Base-by-base conservation (phyloP, 2,888 invertebrate genomes). In the Dolichomitus sp. region DNA sequence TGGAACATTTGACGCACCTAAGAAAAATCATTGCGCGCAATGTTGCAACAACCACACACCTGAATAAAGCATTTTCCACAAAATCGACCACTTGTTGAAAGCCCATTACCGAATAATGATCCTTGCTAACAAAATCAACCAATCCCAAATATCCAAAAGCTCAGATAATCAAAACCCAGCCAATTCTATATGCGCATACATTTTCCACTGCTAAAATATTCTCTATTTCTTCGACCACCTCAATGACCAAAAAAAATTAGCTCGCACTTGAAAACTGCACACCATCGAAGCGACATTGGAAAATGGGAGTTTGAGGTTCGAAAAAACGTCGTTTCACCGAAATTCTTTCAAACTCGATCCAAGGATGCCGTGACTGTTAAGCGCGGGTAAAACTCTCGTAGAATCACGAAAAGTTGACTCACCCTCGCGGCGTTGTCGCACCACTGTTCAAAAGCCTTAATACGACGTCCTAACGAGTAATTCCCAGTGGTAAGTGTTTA, bases 371-470 rank as follows among this genome's bases (percentile, higher is more conserved):
- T 11, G 37, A 52, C 27, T 19, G n/a, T 33, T 6, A 30, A n/a
- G 40, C 69, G 54, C 14, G 52, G 6, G 19, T 30, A 40, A 52
- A 30, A 23, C 17, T 54, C 30, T n/a, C n/a, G 37, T 33, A n/a
- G 12, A 23, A 33, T 37, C 12, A 4, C 9, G 33, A 37, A 37
- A 52, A 54, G 54, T 54, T 37, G 73, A 73, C 73, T 73, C 50
- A 73, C 73, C 54, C 48, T 75, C 65, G 52, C 75, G 74, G 52
- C 75, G 65, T 75, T 30, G 65, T 57, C 19, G 42, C 14, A 27
- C 3, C 27, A 7, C 33, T 59, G 33, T 33, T n/a, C 6, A 17
- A 33, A 6, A n/a, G 5, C n/a, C n/a, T 37, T 33, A 33, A 33
- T 33, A n/a, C 30, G 7, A 6, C 59, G 59, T 59, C 17, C 33